Base-by-base conservation (phyloP, 2,888 invertebrate genomes). In the Lasioglossum calceatum region DNA sequence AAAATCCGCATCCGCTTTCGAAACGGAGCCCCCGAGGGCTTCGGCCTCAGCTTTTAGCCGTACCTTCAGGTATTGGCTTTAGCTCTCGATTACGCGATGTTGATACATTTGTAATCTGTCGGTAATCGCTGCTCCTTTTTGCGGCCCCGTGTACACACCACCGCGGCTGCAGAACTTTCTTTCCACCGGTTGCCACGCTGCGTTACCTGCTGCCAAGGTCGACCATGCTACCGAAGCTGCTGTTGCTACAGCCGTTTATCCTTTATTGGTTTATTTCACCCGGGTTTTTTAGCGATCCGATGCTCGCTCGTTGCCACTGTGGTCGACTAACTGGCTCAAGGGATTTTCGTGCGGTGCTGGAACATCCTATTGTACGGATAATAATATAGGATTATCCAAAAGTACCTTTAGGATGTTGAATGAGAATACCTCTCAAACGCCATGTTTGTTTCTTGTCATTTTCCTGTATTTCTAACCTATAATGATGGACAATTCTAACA, bases 1-100 rank as follows among this genome's bases (percentile, higher is more conserved):
- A 78, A 78, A 78, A 78, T 78, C 32, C 50, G 19, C 73, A 73
- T 86, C 86, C 86, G 86, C 77, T 54, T 78, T 70, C 70, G 77
- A 78, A 78, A 78, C 50, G 36, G 16, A 19, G 47, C 32, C 8
- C 32, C 32, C 50, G 64, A 27, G 64, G 64, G 64, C 32, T 7
- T 27, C 61, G 61, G n/a, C 14, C 27, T 54, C 54, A 54, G 54
- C 54, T 54, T n/a, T n/a, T 1, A 8, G 23, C 27, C 54, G 54
- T 54, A n/a, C 8, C 54, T n/a, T 54, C 23, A 3, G 54, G 54
- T n/a, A 54, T 32, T 16, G 27, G 64, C 64, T 32, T 27, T 5
- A 19, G 61, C 61, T 32, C 16, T 36, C 77, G 50, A 78, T 78
- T 78, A 78, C 50, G 64, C 70, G 50, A 78, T 54, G 39, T 70